Evolutionary conservation across 1,140 invertebrate species (phyloP), one percentile per base, ranked within the genome.

Genomic region (Drosophila lini): DNA sequence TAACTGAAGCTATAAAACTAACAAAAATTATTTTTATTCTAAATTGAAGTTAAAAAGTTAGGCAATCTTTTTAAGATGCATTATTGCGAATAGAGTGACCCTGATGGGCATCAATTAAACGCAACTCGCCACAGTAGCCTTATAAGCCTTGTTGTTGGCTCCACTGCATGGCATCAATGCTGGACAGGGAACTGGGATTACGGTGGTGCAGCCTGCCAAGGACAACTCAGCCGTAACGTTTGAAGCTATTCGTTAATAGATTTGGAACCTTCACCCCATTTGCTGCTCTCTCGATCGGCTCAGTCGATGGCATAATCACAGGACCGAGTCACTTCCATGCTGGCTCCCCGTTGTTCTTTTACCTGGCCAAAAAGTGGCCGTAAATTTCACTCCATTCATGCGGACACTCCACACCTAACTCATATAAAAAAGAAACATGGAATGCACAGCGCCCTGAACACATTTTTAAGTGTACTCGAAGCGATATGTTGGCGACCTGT

Each of bases 361-460:
- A 67, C 75, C 78, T 74, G 59, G 44, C 69, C 65, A 79, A 79
- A 74, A 74, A 68, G 38, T 55, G 67, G 70, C 64, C 80, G 83
- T 88, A 88, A 88, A 88, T 88, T 86, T 80, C 68, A 88, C 83
- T 86, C 81, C 80, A 82, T 80, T 88, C 80, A 62, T 70, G 63
- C 59, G 56, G 40, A 34, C 50, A 70, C 44, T 25, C 45, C 9
- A 7, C 50, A 10, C 50, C 41, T 57, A 63, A 50, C 68, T 25
- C 57, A 28, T 22, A 56, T 16, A 68, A 55, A 52, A 50, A 50
- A n/a, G 34, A 44, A 67, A 42, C 19, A 19, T 16, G 38, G 48
- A 42, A 6, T 47, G 16, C 47, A 78, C 32, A 40, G 58, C 34
- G 41, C 42, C 40, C 74, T 45, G 56, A 70, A 50, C 82, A 52